Evolutionary conservation across 2,797 vertebrate species (phyloP), one percentile per base, ranked within the genome.

Genomic region (Melanotaenia maccullochi): DNA sequence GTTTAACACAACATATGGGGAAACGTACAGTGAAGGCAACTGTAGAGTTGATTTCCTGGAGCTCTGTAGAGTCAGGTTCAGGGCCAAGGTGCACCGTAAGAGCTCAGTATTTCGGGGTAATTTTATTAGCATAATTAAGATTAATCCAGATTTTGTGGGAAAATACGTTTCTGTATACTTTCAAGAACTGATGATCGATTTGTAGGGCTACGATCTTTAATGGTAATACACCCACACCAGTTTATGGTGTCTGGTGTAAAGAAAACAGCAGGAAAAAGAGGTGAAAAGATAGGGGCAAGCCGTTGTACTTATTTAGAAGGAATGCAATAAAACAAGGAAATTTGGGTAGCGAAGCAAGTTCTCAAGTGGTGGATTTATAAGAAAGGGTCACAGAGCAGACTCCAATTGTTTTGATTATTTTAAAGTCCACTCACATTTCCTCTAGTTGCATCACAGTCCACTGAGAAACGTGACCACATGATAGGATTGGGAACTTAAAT

Each of bases 401-500:
- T 42, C 20, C 35, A 44, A 42, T 35, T 33, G 40, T 63, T 63
- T 30, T 62, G 9, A 49, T 60, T 33, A 9, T 22, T 60, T 49
- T 20, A 25, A 60, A n/a, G 12, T 25, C 16, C 33, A 47, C 65
- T 47, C 16, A 33, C 51, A n/a, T 59, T 55, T 59, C 35, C 52
- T 16, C n/a, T 35, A 25, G 42, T 65, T 13, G 3, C 16, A 68
- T 35, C 36, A 30, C 51, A 68, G 52, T 2, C 65, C 52, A 3
- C 20, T 54, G 58, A 13, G 62, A 49, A 40, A 71, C 68, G 59
- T 22, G 60, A 8, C 14, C 9, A 5, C 12, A 42, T 76, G 73
- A 73, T 75, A 68, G 64, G 66, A 77, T 65, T 25, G 36, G 42
- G 44, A 25, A 28, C n/a, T 25, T 63, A 16, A 55, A 18, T 38